Base-by-base conservation (phyloP, 2,113 vertebrate species). In the Perca flavescens region DNA sequence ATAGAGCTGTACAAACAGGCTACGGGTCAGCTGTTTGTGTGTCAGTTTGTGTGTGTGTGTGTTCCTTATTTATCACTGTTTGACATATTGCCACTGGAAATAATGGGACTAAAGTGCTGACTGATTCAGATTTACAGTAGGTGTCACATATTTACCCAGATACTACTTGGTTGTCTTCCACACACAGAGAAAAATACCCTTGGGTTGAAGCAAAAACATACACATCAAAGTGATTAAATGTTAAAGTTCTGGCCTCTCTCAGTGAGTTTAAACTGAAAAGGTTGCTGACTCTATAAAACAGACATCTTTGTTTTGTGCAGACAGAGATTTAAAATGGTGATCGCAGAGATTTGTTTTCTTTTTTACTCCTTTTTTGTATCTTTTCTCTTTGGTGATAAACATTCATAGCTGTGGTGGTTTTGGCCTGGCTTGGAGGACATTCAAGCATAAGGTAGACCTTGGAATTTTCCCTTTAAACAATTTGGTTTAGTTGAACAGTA, bases 51-150 rank as follows among this genome's bases (percentile, higher is more conserved):
- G 16, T 77, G 46, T 36, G 58, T 75, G 31, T 58, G 72, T 60
- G 57, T 83, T 78, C 19, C 65, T 86, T 86, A 77, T 87, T 70
- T 74, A 64, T 86, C 53, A 85, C 72, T 56, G 61, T 88, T 69
- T 88, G 90, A 88, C 74, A 75, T 65, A 90, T 78, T 83, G 77
- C 79, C 80, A 82, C 52, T 85, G 89, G 79, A 91, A 80, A 87
- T 86, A 88, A 81, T 78, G 82, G 52, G 65, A 87, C 56, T 72
- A 86, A 85, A 92, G 70, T 84, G 90, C 92, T 92, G 91, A 93
- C 86, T 80, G 85, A 89, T 85, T 88, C 88, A 92, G 85, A 90
- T 91, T 77, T 75, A 40, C 40, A 10, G 40, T 40, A 89, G 73
- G 69, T 60, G 75, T 90, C 83, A 87, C 75, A 80, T 77, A 68